Conservation (phyloP, 2,797 vertebrate genomes). For the Melanotaenia nigrans region DNA sequence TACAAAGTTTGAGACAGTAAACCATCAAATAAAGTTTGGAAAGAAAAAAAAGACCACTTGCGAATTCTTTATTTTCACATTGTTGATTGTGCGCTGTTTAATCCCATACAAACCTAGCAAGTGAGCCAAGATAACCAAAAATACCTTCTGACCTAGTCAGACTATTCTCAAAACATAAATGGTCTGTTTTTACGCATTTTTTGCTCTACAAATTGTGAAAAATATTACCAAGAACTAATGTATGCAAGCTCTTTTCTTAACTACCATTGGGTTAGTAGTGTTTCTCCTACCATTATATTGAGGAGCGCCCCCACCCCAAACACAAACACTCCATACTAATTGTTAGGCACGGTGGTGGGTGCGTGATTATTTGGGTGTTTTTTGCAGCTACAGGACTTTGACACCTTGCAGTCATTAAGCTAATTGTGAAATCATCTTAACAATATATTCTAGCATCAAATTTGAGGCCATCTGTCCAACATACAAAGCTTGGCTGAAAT, state of each 20-base stretch:
- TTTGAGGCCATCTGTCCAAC: not conserved
- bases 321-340: too few relatives aligned
- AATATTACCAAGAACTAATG: too few relatives aligned
- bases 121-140: not conserved
- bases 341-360: too few relatives aligned
- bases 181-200: not conserved
- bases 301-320: too few relatives aligned
- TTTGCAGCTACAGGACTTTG: not conserved
- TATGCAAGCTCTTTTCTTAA: too few relatives aligned
- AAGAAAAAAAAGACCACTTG: too few relatives aligned
- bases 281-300: not conserved
- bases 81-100: not conserved
- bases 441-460: not conserved
- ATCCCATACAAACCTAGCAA: not conserved
- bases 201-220: too few relatives aligned
- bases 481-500: not conserved
- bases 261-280: too few relatives aligned
- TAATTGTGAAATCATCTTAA: not conserved
- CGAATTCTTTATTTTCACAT: too few relatives aligned
- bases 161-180: not conserved
- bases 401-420: not conserved
- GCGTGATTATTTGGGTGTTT: not conserved
- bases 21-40: too few relatives aligned
- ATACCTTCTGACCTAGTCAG: not conserved
- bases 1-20: not conserved